Evolutionary conservation across 2,797 vertebrate genomes (phyloP), one percentile per base, ranked within the genome.

Genomic region (Dromococcyx pavoninus): DNA sequence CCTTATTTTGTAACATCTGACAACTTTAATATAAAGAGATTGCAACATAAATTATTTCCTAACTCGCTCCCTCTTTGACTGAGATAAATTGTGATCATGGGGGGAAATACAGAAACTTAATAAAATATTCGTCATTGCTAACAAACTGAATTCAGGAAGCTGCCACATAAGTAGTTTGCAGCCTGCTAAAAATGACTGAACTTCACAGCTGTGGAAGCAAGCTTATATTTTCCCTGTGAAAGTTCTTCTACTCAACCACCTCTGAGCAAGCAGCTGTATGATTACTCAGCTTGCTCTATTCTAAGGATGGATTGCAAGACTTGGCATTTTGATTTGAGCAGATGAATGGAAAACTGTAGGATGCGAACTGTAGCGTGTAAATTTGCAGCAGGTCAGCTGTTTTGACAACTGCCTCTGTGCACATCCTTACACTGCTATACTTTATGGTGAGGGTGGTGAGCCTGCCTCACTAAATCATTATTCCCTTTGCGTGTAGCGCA

Each of bases 261-360:
- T 77, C 84, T 89, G 92, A 95, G 94, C 94, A 67, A 83, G 86
- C 93, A 94, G 92, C 94, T 95, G 91, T 66, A 53, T 50, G 91
- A 90, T 94, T 93, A 88, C 64, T 93, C 90, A 95, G 92, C 78
- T 70, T 77, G 69, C 69, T 39, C 57, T 41, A 11, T 90, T 93
- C 83, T 83, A 48, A 92, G 85, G 84, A 69, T 3, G 11, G 75
- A 86, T 75, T 71, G 81, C 81, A 89, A 89, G 65, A 25, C 64
- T 84, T 57, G 53, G 81, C 91, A 82, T 85, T 96, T 93, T 82
- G 64, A 76, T 94, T 91, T 44, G 56, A 82, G 78, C 7, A 80
- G 74, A 77, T 73, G 89, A 95, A 89, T 73, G 85, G 75, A 56
- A 70, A 73, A 44, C 89, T 24, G 8, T 62, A 80, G 88, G 82